These are phyloP conservation scores for Picathartes gymnocephalus DNA, from an alignment of 2,113 vertebrate genomes.

Conservation along the genomic window DNA sequence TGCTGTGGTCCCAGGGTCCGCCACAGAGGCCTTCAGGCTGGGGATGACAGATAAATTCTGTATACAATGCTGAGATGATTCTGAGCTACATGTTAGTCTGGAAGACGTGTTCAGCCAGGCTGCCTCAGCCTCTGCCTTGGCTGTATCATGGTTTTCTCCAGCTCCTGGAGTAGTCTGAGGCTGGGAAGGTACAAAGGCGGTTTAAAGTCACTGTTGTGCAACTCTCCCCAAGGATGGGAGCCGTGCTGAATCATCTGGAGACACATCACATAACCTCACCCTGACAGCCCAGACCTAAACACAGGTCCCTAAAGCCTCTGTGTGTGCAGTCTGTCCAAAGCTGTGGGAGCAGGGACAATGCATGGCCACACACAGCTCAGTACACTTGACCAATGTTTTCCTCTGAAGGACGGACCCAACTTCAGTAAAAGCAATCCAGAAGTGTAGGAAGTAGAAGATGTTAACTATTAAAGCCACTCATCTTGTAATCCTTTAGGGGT, in stretches of 20 bases:
- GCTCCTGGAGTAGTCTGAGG: background rate
- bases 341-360: background rate
- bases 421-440: background rate
- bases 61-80: background rate
- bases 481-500: background rate
- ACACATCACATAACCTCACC: background rate
- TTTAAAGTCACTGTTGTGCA: background rate
- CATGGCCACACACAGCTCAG: background rate
- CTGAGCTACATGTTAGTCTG: background rate
- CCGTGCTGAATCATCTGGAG: background rate
- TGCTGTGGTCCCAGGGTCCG: background rate
- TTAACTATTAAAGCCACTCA: background rate
- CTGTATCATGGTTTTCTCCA: background rate
- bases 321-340: background rate
- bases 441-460: background rate
- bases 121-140: background rate
- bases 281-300: background rate
- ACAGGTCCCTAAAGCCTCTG: background rate
- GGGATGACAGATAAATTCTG: background rate
- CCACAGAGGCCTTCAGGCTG: background rate
- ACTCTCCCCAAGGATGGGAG: background rate
- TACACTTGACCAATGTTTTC: background rate
- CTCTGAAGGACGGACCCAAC: background rate
- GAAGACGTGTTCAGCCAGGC: background rate
- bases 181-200: background rate